phyloP scores from a whole-genome alignment of 2,113 vertebrate genomes.

The Datnioides undecimradiatus region DNA sequence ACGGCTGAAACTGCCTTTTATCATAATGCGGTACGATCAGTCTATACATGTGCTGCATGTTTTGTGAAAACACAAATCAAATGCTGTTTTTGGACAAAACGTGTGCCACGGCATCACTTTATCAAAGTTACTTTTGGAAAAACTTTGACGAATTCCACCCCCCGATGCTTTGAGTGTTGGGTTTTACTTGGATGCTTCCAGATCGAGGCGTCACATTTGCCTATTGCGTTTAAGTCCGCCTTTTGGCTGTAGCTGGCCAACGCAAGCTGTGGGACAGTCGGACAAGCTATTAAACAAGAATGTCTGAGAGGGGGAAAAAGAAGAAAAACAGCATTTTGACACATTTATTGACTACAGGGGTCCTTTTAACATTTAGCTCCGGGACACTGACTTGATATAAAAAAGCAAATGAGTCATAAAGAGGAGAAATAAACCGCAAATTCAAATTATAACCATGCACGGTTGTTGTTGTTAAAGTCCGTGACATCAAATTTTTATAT shows the following conservation, averaged over 20 bases:
- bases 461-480: too few relatives aligned
- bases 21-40: not conserved
- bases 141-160: not conserved
- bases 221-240: not conserved
- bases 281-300: not conserved
- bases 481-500: too few relatives aligned
- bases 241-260: not conserved
- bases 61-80: not conserved
- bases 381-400: too few relatives aligned
- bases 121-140: not conserved
- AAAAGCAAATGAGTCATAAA: too few relatives aligned
- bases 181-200: not conserved
- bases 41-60: not conserved
- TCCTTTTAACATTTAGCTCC: too few relatives aligned
- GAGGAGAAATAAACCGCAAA: too few relatives aligned
- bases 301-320: too few relatives aligned
- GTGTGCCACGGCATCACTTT: not conserved
- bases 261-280: not conserved
- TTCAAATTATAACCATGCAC: too few relatives aligned
- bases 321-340: not conserved
- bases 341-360: not conserved
- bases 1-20: not conserved
- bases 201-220: not conserved
- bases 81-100: not conserved
- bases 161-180: not conserved